Evolutionary conservation across 2,888 invertebrate genomes (phyloP), one percentile per base, ranked within the genome.

Genomic region (Stegana nigrithorax): DNA sequence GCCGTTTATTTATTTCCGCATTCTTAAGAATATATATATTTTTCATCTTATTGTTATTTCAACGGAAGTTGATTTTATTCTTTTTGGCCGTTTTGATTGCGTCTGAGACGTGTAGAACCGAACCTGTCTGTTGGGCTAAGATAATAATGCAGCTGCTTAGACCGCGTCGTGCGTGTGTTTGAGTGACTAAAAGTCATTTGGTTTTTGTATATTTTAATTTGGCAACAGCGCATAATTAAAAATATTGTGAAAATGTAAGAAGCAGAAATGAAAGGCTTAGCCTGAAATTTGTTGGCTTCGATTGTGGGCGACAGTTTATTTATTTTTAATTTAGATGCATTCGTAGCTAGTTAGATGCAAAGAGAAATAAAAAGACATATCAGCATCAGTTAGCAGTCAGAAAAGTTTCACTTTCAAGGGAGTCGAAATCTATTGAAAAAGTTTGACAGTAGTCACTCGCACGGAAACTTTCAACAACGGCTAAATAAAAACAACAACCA

Each of bases 1-100:
- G 82, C 82, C 80, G 81, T 82, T 84, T 84, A 83, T 84, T 83
- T 83, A 83, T 83, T 83, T 84, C 83, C 83, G 80, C 73, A 74
- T 78, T 60, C 74, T 70, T 69, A 62, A 73, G 73, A 67, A 69
- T 72, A 66, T 67, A 57, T 60, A 65, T 67, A 67, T 72, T 64
- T 60, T 73, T 69, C 72, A 77, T 67, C 69, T 71, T 68, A 71
- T 80, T 81, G 80, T 81, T 72, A 66, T 66, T 67, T 63, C 67
- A 61, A 60, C 66, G 73, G 70, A 71, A 70, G 71, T 73, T 70
- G 73, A 78, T 73, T 82, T 75, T 21, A 19, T 10, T 12, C 23
- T 21, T 19, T 32, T 45, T 19, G 45, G 23, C 21, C 32, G 21
- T 10, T 3, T 45, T 45, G 32, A 32, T 5, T 14, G 19, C 25